phyloP scores from a whole-genome alignment of 2,888 invertebrate genomes.

The Choreutis nemorana region DNA sequence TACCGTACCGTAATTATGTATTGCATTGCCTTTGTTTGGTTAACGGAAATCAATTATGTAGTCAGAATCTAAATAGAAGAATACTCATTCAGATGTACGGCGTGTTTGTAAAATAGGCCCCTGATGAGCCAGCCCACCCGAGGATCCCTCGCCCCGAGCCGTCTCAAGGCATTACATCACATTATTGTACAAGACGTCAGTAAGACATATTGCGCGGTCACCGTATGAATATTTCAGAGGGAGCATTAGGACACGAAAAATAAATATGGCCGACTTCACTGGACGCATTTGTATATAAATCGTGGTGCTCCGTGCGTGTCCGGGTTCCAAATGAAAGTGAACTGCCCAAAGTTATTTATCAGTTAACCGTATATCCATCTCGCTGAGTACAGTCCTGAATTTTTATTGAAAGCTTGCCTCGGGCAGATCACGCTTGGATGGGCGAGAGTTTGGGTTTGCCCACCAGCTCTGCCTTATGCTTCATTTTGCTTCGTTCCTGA shows the following conservation, averaged over 20 bases:
- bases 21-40: no score
- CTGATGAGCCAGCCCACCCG: no score
- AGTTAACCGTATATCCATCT: constrained; percentile 43
- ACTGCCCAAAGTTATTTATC: constrained; percentile 36
- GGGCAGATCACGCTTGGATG: background rate
- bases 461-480: background rate
- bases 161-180: constrained; percentile 34
- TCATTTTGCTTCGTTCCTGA: background rate
- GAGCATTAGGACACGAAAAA: constrained; percentile 54
- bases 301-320: constrained; percentile 45
- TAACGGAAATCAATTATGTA: no score
- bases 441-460: background rate
- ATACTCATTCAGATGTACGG: no score
- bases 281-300: constrained; percentile 60
- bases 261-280: constrained; percentile 47
- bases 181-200: constrained; percentile 45
- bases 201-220: constrained; percentile 53
- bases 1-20: no score
- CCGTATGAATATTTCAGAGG: constrained; percentile 60
- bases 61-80: no score
- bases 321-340: constrained; percentile 35
- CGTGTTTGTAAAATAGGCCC: no score
- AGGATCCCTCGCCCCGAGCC: no score
- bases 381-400: constrained; percentile 25
- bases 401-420: constrained; percentile 34